phyloP scores from a whole-genome alignment of 2,888 invertebrate genomes.

The Papilio elwesi region DNA sequence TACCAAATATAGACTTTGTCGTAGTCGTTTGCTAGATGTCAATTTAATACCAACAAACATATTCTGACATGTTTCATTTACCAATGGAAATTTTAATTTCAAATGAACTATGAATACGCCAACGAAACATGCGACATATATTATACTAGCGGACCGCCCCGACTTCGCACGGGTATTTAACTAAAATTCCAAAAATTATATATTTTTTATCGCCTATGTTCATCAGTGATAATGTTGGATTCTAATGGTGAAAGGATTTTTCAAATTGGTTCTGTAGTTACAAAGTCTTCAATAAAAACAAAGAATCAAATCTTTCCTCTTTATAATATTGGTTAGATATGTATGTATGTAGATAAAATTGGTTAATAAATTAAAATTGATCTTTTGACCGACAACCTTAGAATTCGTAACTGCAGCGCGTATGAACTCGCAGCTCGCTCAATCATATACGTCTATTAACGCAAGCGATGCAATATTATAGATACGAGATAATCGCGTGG shows the following conservation, averaged over 20 bases:
- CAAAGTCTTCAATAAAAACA: no score
- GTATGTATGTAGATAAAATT: not conserved
- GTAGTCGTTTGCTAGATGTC: constrained; percentile 33
- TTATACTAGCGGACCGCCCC: no score
- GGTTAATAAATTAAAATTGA: not conserved
- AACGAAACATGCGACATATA: not conserved
- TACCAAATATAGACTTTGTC: constrained; percentile 28
- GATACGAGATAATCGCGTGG: constrained; percentile 45
- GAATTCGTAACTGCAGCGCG: not conserved
- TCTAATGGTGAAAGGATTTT: no score
- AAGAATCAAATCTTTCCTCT: no score
- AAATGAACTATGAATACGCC: constrained; percentile 21
- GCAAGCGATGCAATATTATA: constrained; percentile 33
- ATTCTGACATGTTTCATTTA: constrained; percentile 36
- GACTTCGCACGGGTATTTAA: no score
- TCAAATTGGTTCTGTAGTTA: no score
- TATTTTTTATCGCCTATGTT: no score
- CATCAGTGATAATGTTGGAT: no score
- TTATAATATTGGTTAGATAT: not conserved
- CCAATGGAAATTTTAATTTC: constrained; percentile 30
- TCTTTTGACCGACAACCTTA: constrained; percentile 12
- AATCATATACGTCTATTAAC: constrained; percentile 35
- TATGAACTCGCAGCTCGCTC: constrained; percentile 4
- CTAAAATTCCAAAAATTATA: no score
- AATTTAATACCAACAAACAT: constrained; percentile 35